Conservation (phyloP, 2,797 vertebrate species). For the Xiphorhynchus erythropygius region DNA sequence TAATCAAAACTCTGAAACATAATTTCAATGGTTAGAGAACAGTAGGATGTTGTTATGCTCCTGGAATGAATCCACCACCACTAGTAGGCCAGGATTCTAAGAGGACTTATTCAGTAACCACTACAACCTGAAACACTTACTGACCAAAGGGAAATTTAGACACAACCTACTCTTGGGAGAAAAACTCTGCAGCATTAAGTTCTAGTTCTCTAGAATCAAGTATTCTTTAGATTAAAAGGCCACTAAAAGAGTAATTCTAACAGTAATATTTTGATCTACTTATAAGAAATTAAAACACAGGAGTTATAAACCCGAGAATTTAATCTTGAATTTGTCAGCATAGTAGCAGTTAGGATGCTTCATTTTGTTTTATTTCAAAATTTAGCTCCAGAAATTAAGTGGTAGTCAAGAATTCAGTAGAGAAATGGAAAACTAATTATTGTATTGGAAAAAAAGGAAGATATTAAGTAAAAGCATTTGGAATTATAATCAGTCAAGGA, state of each 20-base stretch:
- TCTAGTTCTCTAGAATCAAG: neutral
- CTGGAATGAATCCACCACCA: neutral
- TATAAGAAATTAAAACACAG: neutral
- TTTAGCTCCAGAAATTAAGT: neutral
- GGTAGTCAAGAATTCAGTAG: neutral
- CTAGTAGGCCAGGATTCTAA: neutral
- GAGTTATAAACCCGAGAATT: neutral
- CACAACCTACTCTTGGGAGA: neutral
- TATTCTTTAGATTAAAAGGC: neutral
- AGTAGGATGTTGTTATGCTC: neutral
- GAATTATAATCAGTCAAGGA: neutral
- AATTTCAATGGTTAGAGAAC: neutral
- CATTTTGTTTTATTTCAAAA: neutral
- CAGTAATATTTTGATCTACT: neutral
- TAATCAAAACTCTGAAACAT: neutral
- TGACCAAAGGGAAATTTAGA: neutral
- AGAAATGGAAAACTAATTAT: neutral
- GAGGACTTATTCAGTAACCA: neutral
- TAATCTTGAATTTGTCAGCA: neutral
- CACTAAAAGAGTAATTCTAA: neutral
- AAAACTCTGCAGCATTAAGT: neutral
- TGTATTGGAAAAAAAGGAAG: neutral
- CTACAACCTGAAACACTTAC: neutral
- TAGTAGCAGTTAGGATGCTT: neutral
- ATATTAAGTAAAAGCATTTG: neutral